phyloP scores from a whole-genome alignment of 2,113 vertebrate species.

The rat (Rattus norvegicus) region DNA sequence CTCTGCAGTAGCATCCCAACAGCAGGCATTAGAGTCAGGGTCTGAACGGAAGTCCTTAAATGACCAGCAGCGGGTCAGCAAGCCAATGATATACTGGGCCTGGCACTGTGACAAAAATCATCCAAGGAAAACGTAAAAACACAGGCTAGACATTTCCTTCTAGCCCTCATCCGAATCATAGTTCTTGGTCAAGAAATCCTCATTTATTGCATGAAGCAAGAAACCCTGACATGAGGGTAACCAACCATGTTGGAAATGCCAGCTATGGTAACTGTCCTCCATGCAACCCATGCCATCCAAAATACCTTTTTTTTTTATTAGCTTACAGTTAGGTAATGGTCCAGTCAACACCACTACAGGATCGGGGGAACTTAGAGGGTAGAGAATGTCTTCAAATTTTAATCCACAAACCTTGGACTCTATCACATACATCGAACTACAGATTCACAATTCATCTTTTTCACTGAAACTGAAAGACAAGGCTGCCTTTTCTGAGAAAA shows the following conservation, averaged over 20 bases:
- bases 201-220: not conserved
- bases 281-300: not conserved
- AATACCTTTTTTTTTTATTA: not conserved
- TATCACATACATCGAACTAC: not conserved
- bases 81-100: not conserved
- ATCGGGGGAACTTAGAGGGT: not conserved
- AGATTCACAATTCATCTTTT: constrained; percentile 20
- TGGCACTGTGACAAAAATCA: not conserved
- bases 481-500: constrained; percentile 17
- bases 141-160: not conserved
- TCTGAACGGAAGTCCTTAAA: not conserved
- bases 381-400: not conserved
- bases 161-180: not conserved
- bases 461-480: constrained; percentile 35
- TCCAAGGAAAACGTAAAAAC: not conserved
- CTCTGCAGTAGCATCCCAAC: not conserved
- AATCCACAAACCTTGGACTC: not conserved
- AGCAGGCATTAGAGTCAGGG: not conserved
- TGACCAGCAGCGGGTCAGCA: not conserved
- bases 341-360: not conserved
- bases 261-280: not conserved
- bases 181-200: not conserved
- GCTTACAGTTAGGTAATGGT: not conserved
- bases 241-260: not conserved
- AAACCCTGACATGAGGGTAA: not conserved